Percentiles rank a stretch among this genome's conserved stretches.
These are phyloP conservation scores for Cetonia aurata DNA, from an alignment of 2,888 invertebrate species.

Conservation along the genomic window DNA sequence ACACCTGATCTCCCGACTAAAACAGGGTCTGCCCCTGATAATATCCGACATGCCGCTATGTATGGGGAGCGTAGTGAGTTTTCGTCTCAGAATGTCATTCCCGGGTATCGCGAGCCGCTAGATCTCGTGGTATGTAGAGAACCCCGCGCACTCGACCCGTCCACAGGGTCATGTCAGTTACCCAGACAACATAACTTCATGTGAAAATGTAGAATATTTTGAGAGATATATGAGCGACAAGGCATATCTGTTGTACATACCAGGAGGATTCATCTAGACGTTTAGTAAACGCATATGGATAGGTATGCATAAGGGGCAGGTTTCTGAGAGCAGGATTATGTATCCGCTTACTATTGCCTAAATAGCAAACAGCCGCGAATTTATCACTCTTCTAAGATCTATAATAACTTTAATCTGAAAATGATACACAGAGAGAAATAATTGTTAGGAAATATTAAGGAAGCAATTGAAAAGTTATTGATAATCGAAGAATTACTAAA, in stretches of 20 bases:
- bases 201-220: constrained; percentile 32
- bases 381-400: too few species aligned
- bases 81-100: constrained; percentile 50
- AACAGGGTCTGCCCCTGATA: background rate
- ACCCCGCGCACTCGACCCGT: constrained; percentile 41
- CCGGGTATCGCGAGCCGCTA: constrained; percentile 41
- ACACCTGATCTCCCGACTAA: background rate
- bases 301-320: background rate
- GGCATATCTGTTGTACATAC: background rate
- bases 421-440: too few species aligned
- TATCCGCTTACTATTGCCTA: too few species aligned
- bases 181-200: constrained; percentile 27
- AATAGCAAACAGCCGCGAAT: too few species aligned
- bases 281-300: background rate
- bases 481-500: too few species aligned
- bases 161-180: constrained; percentile 36
- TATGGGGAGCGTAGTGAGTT: constrained; percentile 45
- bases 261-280: background rate
- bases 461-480: too few species aligned
- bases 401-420: too few species aligned
- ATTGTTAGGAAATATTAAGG: too few species aligned
- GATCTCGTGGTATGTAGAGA: constrained; percentile 26
- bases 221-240: constrained; percentile 6
- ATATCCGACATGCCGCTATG: constrained; percentile 25
- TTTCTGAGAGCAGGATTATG: too few species aligned